A percentile compares a stretch with the other conserved stretches of the same genome.
Conservation (phyloP, 2,888 invertebrate genomes). For the Limnephilus marmoratus region DNA sequence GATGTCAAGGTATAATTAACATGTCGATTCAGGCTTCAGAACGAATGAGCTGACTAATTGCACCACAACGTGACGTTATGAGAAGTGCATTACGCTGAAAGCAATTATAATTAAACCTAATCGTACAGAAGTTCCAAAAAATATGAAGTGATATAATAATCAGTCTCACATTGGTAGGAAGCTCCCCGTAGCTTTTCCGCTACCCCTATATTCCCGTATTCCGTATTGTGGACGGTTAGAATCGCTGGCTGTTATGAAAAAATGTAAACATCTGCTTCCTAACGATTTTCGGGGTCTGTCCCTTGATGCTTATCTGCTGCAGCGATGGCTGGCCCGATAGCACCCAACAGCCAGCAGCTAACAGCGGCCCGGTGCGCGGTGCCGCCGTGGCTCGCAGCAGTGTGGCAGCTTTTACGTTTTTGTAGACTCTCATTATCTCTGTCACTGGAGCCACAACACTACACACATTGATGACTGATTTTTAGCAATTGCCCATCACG, state of each 20-base stretch:
- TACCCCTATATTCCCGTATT: slow-evolving; percentile 51
- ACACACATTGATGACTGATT: slow-evolving; percentile 33
- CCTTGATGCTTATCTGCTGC: slow-evolving; percentile 62
- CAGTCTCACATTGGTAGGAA: slow-evolving; percentile 46
- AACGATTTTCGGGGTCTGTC: slow-evolving; percentile 65
- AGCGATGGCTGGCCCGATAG: slow-evolving; percentile 54
- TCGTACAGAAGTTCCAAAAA: neutral
- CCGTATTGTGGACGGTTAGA: slow-evolving; percentile 48
- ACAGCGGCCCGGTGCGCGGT: slow-evolving; percentile 69
- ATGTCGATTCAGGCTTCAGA: neutral
- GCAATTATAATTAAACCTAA: neutral
- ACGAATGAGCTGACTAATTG: neutral
- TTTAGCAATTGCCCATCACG: slow-evolving; percentile 39
- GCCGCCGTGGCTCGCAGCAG: slow-evolving; percentile 67
- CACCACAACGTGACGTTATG: neutral
- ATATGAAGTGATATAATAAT: slow-evolving; percentile 13
- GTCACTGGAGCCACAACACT: slow-evolving; percentile 32
- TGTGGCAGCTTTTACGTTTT: slow-evolving; percentile 42
- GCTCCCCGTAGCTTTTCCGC: slow-evolving; percentile 59
- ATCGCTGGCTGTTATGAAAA: slow-evolving; percentile 57
- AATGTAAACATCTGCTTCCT: slow-evolving; percentile 65
- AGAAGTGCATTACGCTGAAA: neutral
- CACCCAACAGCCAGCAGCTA: slow-evolving; percentile 10
- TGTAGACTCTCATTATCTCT: slow-evolving; percentile 45
- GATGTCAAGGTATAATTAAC: neutral